Base-by-base conservation (phyloP, 2,113 vertebrate species). In the Corythoichthys intestinalis region DNA sequence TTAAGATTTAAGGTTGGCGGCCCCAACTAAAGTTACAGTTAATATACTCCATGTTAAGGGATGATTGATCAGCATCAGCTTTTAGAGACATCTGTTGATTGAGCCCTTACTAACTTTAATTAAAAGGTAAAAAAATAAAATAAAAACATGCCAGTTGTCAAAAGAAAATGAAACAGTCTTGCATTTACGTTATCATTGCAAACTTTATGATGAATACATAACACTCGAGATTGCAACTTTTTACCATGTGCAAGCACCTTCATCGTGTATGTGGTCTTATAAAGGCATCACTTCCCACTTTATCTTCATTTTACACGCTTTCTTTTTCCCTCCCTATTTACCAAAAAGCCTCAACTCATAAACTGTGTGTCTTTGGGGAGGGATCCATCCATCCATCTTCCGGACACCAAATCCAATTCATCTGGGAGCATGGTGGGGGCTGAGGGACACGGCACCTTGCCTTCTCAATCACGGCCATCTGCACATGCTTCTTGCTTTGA, bases 301-400 rank as follows among this genome's bases (percentile, higher is more conserved):
- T 76, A 76, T 88, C 88, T 91, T 91, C 85, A 84, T 89, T 87
- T 83, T 80, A 80, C 73, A 34, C 77, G 66, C 83, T 75, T 80
- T 79, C 81, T 86, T 87, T 89, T 88, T 80, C 73, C 79, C 69
- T 78, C 74, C 60, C 78, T 86, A 84, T 87, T 89, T 86, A 81
- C 84, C 75, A 75, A 85, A 82, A 80, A 72, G 38, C 59, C 75
- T 70, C 81, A 89, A 88, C 84, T 86, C 85, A 89, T 88, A 88
- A 88, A 86, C 65, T 83, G 74, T 53, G 70, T 78, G 85, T 89
- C 87, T 90, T 85, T 61, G 74, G 84, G 85, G 87, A 86, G 75
- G 75, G 35, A 85, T 83, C 83, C 90, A 90, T 90, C 89, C 86
- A 85, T 90, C 89, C 86, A 85, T 90, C 91, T 90, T 90, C 77